Evolutionary conservation across 2,888 invertebrate species (phyloP).

Genomic region (Hyalella azteca): DNA sequence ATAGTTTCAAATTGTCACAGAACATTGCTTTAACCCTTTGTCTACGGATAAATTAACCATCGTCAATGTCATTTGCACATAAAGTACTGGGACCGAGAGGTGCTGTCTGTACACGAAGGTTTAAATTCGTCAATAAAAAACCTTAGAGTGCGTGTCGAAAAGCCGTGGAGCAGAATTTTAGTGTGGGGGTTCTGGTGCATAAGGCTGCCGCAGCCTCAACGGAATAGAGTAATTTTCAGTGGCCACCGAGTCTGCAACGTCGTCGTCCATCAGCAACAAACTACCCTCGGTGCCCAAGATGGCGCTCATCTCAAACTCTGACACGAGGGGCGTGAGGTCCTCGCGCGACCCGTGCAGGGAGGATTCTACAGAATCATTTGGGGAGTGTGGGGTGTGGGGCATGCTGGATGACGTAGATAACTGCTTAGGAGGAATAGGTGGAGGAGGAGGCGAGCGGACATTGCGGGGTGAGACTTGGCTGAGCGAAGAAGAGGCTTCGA

Average conservation of each 20-base stretch:
- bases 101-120: too few species aligned
- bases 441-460: slow-evolving; percentile 60
- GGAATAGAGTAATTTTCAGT: slow-evolving; percentile 55
- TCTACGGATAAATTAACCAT: too few species aligned
- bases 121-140: too few species aligned
- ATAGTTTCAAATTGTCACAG: too few species aligned
- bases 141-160: too few species aligned
- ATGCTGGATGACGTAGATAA: slow-evolving; percentile 56
- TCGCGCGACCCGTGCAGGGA: slow-evolving; percentile 46
- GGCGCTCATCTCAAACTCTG: slow-evolving; percentile 34
- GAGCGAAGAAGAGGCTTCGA: slow-evolving; percentile 56
- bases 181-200: slow-evolving; percentile 38
- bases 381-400: slow-evolving; percentile 46
- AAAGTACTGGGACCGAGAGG: too few species aligned
- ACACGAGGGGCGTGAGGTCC: slow-evolving; percentile 45
- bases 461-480: slow-evolving; percentile 59
- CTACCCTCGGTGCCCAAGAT: neutral
- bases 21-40: too few species aligned
- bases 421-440: slow-evolving; percentile 61
- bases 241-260: neutral
- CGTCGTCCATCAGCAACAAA: neutral
- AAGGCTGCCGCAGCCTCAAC: slow-evolving; percentile 44
- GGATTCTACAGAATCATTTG: slow-evolving; percentile 39
- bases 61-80: too few species aligned
- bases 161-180: too few species aligned